A percentile compares a stretch with the other conserved stretches of the same genome.
Evolutionary conservation across 2,888 invertebrate genomes (phyloP).

Genomic region (Spicauda simplicius): DNA sequence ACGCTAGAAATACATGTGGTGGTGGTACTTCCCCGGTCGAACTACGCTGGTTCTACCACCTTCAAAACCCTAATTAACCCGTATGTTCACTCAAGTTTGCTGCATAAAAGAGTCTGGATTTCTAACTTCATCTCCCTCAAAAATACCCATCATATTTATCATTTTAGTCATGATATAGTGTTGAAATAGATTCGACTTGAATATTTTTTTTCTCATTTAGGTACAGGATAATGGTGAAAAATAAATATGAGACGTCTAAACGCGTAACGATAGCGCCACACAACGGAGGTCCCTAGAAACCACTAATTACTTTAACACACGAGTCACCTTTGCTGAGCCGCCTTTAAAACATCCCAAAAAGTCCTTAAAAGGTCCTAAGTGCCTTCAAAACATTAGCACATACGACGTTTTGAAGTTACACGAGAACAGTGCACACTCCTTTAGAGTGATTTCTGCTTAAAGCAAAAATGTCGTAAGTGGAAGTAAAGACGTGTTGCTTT

Average conservation of each 20-base stretch:
- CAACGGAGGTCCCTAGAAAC: slow-evolving; percentile 67
- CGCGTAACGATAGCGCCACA: slow-evolving; percentile 65
- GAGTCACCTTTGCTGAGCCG: slow-evolving; percentile 66
- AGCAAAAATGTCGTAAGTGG: slow-evolving; percentile 32
- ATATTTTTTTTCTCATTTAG: slow-evolving; percentile 8
- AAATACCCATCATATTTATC: too few relatives aligned
- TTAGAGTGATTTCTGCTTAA: slow-evolving; percentile 10
- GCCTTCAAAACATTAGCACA: slow-evolving; percentile 11
- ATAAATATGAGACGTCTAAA: slow-evolving; percentile 6
- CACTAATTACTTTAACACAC: slow-evolving; percentile 76
- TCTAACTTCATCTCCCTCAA: too few relatives aligned
- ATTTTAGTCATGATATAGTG: not conserved
- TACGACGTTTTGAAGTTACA: slow-evolving; percentile 32
- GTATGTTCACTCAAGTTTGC: too few relatives aligned
- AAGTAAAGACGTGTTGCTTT: slow-evolving; percentile 38
- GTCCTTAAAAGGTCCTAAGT: slow-evolving; percentile 52
- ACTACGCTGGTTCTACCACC: too few relatives aligned
- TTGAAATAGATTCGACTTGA: not conserved
- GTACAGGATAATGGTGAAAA: not conserved
- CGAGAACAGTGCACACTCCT: slow-evolving; percentile 22
- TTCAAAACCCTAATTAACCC: too few relatives aligned
- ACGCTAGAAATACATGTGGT: too few relatives aligned
- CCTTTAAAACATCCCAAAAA: slow-evolving; percentile 57
- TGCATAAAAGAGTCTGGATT: too few relatives aligned
- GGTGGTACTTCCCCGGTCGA: too few relatives aligned